Evolutionary conservation across 2,888 invertebrate species (phyloP).

Genomic region (Synanthedon tipuliformis): DNA sequence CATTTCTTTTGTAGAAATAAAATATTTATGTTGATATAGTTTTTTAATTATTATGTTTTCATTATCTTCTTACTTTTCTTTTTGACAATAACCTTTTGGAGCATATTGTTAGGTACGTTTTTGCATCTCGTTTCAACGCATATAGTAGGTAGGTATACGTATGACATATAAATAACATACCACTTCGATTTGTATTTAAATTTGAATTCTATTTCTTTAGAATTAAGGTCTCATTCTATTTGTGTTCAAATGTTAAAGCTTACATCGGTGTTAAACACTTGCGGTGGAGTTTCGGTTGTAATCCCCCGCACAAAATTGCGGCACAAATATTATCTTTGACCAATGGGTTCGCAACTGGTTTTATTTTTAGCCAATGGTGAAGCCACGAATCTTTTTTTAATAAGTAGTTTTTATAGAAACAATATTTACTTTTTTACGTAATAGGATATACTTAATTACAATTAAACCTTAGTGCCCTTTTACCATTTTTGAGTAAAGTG

Average conservation of each 20-base stretch:
- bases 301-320: slow-evolving; percentile 59
- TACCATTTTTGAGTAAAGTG: too few relatives aligned
- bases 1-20: too few relatives aligned
- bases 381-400: slow-evolving; percentile 16
- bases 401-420: too few relatives aligned
- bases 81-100: slow-evolving; percentile 19
- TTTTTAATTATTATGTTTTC: too few relatives aligned
- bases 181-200: not conserved
- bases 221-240: slow-evolving; percentile 21
- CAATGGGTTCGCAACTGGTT: slow-evolving; percentile 53
- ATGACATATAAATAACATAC: not conserved
- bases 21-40: too few relatives aligned
- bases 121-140: slow-evolving; percentile 36
- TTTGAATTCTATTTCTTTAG: not conserved
- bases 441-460: too few relatives aligned
- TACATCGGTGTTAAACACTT: slow-evolving; percentile 62
- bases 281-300: slow-evolving; percentile 57
- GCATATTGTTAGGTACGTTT: slow-evolving; percentile 10
- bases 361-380: slow-evolving; percentile 57
- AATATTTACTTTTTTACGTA: too few relatives aligned
- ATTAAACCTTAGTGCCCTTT: too few relatives aligned
- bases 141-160: slow-evolving; percentile 10
- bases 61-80: slow-evolving; percentile 13
- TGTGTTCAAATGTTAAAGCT: slow-evolving; percentile 14
- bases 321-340: slow-evolving; percentile 65